Evolutionary conservation across 2,113 vertebrate genomes (phyloP).

Genomic region (Takifugu bimaculatus): DNA sequence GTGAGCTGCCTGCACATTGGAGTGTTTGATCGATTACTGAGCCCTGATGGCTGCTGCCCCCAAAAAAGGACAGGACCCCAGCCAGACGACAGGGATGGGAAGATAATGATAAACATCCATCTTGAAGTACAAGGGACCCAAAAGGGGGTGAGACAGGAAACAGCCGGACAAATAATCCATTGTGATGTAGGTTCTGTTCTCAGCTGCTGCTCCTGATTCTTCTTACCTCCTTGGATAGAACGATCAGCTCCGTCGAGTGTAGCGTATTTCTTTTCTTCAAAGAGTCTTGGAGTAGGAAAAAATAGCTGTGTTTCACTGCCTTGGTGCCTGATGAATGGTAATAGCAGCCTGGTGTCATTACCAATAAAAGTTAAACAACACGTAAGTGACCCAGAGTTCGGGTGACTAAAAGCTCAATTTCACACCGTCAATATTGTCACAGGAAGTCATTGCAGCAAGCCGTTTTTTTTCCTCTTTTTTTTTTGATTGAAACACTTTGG

Average conservation of each 20-base stretch:
- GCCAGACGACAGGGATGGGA: constrained; percentile 40
- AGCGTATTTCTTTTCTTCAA: constrained; percentile 1
- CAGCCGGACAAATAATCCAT: constrained; percentile 25
- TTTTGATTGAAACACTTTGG: not conserved
- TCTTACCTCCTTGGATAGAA: constrained; percentile 10
- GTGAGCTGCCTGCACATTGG: not conserved
- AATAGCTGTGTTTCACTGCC: not conserved
- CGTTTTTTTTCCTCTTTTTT: not conserved
- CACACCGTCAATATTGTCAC: not conserved
- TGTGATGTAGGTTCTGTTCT: constrained; percentile 23
- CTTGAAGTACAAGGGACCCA: constrained; percentile 33
- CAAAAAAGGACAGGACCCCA: constrained; percentile 58
- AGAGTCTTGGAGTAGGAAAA: constrained; percentile 12
- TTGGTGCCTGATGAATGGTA: constrained; percentile 5
- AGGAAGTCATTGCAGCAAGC: not conserved
- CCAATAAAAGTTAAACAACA: not conserved
- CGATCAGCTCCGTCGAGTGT: constrained; percentile 16
- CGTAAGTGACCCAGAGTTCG: not conserved
- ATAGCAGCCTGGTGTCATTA: not conserved
- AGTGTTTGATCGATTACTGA: constrained; percentile 60
- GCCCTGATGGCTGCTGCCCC: constrained; percentile 30
- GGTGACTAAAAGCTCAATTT: not conserved
- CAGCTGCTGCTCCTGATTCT: constrained; percentile 19
- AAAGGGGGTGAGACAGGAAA: constrained; percentile 14
- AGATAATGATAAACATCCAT: constrained; percentile 66